Conservation (phyloP, 2,888 invertebrate genomes). For the Calameuta pallipes region DNA sequence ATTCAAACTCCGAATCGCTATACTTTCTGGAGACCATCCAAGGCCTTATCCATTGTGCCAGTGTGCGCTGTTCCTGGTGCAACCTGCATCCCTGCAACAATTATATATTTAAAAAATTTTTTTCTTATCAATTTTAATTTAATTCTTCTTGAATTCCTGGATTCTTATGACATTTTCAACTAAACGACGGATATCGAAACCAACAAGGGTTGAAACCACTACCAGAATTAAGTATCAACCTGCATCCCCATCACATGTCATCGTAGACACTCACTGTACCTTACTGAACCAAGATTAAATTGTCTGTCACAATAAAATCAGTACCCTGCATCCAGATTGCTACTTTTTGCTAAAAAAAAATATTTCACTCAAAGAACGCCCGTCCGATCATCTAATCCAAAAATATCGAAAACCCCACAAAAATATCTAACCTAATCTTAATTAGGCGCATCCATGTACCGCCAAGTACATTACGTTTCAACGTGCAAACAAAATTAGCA, state of each 20-base stretch:
- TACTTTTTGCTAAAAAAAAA: background rate
- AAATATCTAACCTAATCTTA: background rate
- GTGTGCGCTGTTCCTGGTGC: background rate
- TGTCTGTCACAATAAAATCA: background rate
- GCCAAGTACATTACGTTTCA: background rate
- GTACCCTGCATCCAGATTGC: background rate
- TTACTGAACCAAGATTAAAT: background rate
- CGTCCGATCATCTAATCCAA: background rate
- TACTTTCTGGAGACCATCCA: constrained; percentile 64
- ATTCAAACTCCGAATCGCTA: constrained; percentile 50
- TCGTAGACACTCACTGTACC: no score
- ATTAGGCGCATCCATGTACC: background rate
- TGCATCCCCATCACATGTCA: background rate
- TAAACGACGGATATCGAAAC: background rate
- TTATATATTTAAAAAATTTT: background rate
- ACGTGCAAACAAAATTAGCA: background rate
- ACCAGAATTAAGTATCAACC: background rate
- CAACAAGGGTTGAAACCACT: background rate
- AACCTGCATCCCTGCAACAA: background rate
- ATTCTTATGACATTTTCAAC: background rate
- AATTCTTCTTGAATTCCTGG: background rate
- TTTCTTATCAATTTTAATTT: background rate
- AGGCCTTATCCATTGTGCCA: constrained; percentile 60
- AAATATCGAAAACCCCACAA: background rate
- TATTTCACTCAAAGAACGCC: background rate